Conservation (phyloP, 2,113 vertebrate species). For the Oostethus manadensis region DNA sequence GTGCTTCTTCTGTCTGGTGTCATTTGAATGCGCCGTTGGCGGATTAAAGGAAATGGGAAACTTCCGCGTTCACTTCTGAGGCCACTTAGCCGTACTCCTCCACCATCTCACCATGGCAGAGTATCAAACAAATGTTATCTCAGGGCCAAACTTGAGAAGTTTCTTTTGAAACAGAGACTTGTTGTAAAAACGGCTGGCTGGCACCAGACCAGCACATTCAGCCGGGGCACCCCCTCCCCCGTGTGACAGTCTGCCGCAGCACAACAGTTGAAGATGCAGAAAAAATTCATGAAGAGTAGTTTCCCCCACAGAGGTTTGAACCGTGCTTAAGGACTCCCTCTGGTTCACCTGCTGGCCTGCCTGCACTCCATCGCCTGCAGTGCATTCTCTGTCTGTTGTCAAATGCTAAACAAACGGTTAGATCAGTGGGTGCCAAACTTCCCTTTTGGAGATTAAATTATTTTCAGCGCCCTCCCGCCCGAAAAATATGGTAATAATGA, state of each 20-base stretch:
- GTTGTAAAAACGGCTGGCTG: constrained; percentile 21
- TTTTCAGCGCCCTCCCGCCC: too few relatives aligned
- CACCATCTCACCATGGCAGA: constrained; percentile 8
- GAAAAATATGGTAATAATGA: too few relatives aligned
- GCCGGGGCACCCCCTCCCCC: neutral
- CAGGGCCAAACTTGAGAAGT: constrained; percentile 5
- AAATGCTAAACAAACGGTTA: too few relatives aligned
- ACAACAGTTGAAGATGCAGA: constrained; percentile 1
- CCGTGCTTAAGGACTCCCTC: constrained; percentile 13
- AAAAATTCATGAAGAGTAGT: constrained; percentile 6
- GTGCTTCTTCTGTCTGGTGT: constrained; percentile 8
- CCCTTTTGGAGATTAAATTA: too few relatives aligned
- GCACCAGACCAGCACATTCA: constrained; percentile 4
- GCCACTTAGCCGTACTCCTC: constrained; percentile 7
- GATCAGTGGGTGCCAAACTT: too few relatives aligned
- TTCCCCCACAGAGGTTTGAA: constrained; percentile 4
- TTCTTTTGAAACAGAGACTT: constrained; percentile 4
- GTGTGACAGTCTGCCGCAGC: constrained; percentile 1
- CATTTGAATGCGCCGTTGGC: neutral
- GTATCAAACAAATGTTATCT: constrained; percentile 16
- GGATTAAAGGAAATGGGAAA: constrained; percentile 21
- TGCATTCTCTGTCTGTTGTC: neutral
- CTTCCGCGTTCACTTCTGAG: constrained; percentile 12
- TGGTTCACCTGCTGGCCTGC: neutral
- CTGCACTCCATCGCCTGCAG: constrained; percentile 13